Evolutionary conservation across 2,113 vertebrate genomes (phyloP).

Genomic region (Alaudala cheleensis): DNA sequence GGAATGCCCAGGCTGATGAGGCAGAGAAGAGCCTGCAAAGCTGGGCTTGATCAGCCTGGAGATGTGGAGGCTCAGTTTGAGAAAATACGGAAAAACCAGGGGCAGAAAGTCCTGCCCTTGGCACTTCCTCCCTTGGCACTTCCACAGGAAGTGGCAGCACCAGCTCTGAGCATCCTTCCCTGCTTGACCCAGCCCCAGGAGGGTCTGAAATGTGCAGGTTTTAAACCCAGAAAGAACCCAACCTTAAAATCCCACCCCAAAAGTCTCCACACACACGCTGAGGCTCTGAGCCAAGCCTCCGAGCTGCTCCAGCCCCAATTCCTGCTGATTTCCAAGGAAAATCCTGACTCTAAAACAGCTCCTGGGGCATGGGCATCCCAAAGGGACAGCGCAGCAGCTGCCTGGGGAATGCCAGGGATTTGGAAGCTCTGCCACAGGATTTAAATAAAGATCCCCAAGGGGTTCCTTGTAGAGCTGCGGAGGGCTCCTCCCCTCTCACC

Average conservation of each 20-base stretch:
- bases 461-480: not conserved
- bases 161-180: not conserved
- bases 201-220: not conserved
- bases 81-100: not conserved
- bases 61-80: not conserved
- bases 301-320: not conserved
- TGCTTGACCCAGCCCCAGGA: accelerated
- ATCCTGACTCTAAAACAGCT: accelerated
- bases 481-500: not conserved
- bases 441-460: not conserved
- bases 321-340: not conserved
- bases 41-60: not conserved
- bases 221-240: not conserved
- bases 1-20: not conserved
- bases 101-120: not conserved
- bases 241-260: not conserved
- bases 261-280: accelerated
- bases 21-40: not conserved
- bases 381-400: not conserved
- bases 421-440: not conserved
- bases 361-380: not conserved
- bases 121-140: accelerated
- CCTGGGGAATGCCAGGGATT: not conserved
- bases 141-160: accelerated
- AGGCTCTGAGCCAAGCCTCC: not conserved